Conservation (phyloP, 2,888 invertebrate species). For the Sesamia inferens region DNA sequence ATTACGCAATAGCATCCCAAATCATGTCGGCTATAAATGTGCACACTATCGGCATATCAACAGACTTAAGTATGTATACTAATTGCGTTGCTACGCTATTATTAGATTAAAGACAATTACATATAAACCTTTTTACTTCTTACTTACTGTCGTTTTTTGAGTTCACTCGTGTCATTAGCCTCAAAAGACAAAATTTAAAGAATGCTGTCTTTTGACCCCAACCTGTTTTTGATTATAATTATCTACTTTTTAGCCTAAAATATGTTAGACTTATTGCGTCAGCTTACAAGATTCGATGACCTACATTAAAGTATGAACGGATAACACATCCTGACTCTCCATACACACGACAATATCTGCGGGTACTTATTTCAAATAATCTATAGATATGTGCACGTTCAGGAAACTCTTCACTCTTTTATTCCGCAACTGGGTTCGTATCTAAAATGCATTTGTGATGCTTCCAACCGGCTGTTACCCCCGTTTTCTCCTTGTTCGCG, state of each 20-base stretch:
- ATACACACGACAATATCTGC: constrained; percentile 34
- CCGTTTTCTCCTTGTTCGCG: constrained; percentile 57
- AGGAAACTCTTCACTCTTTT: constrained; percentile 63
- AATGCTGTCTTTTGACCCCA: constrained; percentile 1
- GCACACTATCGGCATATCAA: not conserved
- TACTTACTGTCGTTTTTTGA: not conserved
- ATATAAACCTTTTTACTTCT: no score
- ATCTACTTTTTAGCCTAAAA: constrained; percentile 8
- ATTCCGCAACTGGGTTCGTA: constrained; percentile 68
- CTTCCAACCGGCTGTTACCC: constrained; percentile 65
- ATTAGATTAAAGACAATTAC: not conserved
- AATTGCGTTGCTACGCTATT: not conserved
- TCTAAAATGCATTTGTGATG: constrained; percentile 76
- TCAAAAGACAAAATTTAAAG: not conserved
- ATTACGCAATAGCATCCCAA: no score
- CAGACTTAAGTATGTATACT: no score
- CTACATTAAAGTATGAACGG: constrained; percentile 26
- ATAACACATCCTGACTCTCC: constrained; percentile 15
- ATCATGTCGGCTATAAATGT: not conserved
- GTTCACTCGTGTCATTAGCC: not conserved
- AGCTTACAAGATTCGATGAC: constrained; percentile 36
- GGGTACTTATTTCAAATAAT: constrained; percentile 44
- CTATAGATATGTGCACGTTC: constrained; percentile 42
- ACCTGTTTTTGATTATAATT: constrained; percentile 1
- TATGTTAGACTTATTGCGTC: constrained; percentile 36